Percentiles rank a stretch among this genome's conserved stretches.
phyloP scores from a whole-genome alignment of 2,113 vertebrate species.

The Amphilophus citrinellus region DNA sequence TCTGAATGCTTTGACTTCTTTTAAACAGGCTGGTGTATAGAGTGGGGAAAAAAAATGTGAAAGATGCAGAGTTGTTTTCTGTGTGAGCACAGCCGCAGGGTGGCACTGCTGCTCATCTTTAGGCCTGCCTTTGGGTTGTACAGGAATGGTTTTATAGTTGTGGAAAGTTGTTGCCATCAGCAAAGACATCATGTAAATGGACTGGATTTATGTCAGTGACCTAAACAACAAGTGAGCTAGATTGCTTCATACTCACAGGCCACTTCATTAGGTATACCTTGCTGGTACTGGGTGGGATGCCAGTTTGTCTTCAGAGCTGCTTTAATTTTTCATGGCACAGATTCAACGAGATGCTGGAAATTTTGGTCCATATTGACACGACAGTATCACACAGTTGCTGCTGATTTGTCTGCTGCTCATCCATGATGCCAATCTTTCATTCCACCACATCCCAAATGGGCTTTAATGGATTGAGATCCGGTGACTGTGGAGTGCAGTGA shows the following conservation, averaged over 20 bases:
- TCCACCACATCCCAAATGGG: background rate
- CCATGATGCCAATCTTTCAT: no score
- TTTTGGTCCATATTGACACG: background rate
- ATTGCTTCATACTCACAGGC: no score
- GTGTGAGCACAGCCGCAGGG: background rate
- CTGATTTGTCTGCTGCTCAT: no score
- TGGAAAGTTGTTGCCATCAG: background rate
- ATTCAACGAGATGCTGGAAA: background rate
- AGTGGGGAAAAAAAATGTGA: background rate
- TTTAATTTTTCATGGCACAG: background rate
- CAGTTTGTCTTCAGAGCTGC: background rate
- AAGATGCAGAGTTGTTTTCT: background rate
- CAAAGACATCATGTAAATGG: background rate
- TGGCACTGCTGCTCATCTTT: constrained; percentile 7
- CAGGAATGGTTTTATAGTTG: background rate
- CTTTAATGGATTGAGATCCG: background rate
- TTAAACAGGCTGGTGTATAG: background rate
- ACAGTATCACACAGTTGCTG: background rate
- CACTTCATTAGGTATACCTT: background rate
- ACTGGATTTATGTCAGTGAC: background rate
- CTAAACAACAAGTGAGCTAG: background rate
- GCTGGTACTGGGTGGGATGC: background rate
- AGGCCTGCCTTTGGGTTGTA: background rate
- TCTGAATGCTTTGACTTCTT: background rate
- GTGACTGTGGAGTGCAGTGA: background rate